Percentiles rank a stretch among this genome's conserved stretches.
phyloP scores from a whole-genome alignment of 2,888 invertebrate genomes.

The Willowsia nigromaculata region DNA sequence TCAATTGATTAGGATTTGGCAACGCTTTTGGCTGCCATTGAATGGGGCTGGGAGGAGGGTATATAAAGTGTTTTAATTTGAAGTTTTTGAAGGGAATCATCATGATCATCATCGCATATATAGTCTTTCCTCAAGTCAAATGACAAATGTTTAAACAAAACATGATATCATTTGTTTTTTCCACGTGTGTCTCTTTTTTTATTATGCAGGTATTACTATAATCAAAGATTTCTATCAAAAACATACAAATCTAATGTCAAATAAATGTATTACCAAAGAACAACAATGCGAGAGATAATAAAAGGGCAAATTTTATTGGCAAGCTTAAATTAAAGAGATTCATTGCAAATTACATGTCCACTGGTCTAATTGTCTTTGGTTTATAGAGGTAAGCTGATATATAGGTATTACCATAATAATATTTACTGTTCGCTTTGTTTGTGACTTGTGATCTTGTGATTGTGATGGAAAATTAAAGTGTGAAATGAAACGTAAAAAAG shows the following conservation, averaged over 20 bases:
- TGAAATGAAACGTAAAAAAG: constrained; percentile 48
- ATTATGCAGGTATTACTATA: neutral
- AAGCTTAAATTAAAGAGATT: constrained; percentile 21
- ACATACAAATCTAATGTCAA: neutral
- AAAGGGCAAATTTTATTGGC: constrained; percentile 1
- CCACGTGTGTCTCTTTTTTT: constrained; percentile 35
- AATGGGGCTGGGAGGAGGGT: neutral
- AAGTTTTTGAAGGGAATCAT: neutral
- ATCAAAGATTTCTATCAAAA: constrained; percentile 15
- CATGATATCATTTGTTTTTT: constrained; percentile 46
- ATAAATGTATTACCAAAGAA: constrained; percentile 22
- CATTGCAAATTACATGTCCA: constrained; percentile 51
- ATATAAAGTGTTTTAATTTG: neutral
- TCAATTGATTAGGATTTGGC: constrained; percentile 49
- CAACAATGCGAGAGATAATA: constrained; percentile 10
- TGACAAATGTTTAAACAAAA: constrained; percentile 47
- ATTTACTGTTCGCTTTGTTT: neutral
- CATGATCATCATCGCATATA: neutral
- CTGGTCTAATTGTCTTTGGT: constrained; percentile 10
- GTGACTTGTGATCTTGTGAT: constrained; percentile 12
- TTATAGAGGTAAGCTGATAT: neutral
- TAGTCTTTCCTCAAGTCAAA: neutral
- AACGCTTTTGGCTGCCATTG: constrained; percentile 34
- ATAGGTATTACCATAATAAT: neutral
- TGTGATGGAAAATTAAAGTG: constrained; percentile 51